phyloP scores from a whole-genome alignment of 1,140 invertebrate species.

The Phymastichus coffea region DNA sequence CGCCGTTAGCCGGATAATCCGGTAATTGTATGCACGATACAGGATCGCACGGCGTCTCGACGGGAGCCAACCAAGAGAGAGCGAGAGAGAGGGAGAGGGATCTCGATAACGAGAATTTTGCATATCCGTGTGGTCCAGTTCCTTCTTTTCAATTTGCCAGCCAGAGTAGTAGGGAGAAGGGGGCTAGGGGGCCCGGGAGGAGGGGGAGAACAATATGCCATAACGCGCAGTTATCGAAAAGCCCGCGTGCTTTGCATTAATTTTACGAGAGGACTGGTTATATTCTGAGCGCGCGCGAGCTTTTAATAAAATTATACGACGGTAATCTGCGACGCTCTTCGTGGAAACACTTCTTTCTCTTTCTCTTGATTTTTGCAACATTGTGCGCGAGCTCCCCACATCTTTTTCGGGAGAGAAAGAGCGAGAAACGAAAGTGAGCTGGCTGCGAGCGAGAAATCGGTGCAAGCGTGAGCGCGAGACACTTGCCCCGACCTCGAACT shows the following conservation, averaged over 20 bases:
- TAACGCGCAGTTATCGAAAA: background rate
- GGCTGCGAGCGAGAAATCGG: slow-evolving; percentile 15
- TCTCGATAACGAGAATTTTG: background rate
- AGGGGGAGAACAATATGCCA: background rate
- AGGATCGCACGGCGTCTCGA: background rate
- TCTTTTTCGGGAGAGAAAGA: slow-evolving; percentile 5
- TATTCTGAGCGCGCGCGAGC: no score
- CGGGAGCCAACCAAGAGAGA: background rate
- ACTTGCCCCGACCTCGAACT: slow-evolving; percentile 9
- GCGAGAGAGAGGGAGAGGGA: background rate
- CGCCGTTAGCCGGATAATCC: slow-evolving; percentile 9
- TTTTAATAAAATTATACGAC: no score
- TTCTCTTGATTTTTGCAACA: no score
- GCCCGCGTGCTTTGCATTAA: background rate
- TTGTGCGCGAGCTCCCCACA: no score
- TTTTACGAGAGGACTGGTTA: background rate
- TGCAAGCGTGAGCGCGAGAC: no score
- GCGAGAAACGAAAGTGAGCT: background rate
- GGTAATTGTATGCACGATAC: background rate
- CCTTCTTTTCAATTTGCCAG: background rate
- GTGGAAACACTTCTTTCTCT: no score
- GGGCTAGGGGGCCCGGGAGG: no score
- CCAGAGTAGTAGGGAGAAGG: no score
- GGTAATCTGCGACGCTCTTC: no score
- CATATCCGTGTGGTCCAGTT: background rate